Evolutionary conservation across 2,797 vertebrate genomes (phyloP).

Genomic region (Fratercula arctica): DNA sequence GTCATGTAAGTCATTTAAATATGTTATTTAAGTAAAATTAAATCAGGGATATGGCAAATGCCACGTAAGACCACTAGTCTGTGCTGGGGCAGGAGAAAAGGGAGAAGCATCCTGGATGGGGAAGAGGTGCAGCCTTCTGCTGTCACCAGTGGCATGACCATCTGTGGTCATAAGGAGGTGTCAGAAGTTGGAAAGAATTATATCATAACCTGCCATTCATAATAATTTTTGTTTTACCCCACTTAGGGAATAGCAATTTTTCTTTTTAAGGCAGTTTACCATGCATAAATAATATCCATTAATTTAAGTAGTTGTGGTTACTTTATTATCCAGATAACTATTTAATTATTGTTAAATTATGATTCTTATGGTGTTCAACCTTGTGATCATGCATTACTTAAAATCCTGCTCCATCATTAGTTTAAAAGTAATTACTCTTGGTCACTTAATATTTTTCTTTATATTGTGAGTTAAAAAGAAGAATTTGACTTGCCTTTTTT

Average conservation of each 20-base stretch:
- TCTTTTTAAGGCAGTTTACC: not conserved
- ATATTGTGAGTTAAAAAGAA: not conserved
- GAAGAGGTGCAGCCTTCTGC: not conserved
- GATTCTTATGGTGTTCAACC: accelerated
- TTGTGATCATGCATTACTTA: not conserved
- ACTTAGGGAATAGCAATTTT: not conserved
- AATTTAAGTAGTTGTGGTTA: not conserved
- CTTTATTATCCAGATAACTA: not conserved
- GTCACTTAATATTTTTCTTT: not conserved
- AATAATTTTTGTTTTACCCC: not conserved
- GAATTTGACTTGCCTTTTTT: not conserved
- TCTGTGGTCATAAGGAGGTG: not conserved
- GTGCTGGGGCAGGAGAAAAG: not conserved
- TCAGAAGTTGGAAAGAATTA: not conserved
- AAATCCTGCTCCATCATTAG: not conserved
- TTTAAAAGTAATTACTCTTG: not conserved
- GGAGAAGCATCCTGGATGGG: not conserved
- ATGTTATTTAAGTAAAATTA: not conserved
- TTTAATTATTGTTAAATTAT: not conserved
- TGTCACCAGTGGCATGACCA: not conserved
- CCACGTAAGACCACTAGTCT: not conserved
- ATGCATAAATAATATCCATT: not conserved
- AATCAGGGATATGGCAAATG: not conserved
- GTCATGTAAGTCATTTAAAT: not conserved
- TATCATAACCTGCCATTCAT: not conserved